These are phyloP conservation scores for Gobius niger DNA, from an alignment of 2,113 vertebrate genomes.

Conservation along the genomic window DNA sequence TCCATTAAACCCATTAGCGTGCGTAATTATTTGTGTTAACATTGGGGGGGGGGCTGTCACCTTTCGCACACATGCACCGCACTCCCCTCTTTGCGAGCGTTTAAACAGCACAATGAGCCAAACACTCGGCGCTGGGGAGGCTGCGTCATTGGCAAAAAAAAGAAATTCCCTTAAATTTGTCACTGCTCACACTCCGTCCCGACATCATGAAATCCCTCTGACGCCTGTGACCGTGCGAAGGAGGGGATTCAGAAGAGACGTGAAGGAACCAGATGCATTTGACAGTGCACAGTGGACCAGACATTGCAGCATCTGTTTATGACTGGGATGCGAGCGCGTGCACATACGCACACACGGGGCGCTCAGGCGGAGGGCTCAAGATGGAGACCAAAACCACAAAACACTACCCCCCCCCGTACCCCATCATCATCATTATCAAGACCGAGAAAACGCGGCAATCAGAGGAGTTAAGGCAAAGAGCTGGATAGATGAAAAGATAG, in stretches of 20 bases:
- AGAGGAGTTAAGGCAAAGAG: background rate
- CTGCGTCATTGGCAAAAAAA: slow-evolving; percentile 38
- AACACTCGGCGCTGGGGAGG: slow-evolving; percentile 14
- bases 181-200: background rate
- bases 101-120: slow-evolving; percentile 30
- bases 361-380: slow-evolving; percentile 65
- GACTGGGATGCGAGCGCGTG: slow-evolving; percentile 37
- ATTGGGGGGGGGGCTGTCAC: slow-evolving; percentile 4
- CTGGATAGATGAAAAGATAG: background rate
- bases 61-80: slow-evolving; percentile 19
- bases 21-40: slow-evolving; percentile 34
- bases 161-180: slow-evolving; percentile 21
- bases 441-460: background rate
- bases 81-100: slow-evolving; percentile 31
- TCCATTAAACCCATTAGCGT: slow-evolving; percentile 36
- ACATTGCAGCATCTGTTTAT: slow-evolving; percentile 66
- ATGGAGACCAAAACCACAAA: slow-evolving; percentile 66
- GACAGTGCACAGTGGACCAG: slow-evolving; percentile 36
- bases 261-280: slow-evolving; percentile 6
- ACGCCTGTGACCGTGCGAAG: background rate
- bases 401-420: slow-evolving; percentile 49
- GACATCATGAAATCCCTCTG: background rate
- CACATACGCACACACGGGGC: slow-evolving; percentile 27
- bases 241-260: background rate
- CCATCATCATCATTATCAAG: slow-evolving; percentile 14